These are phyloP conservation scores for Lophotriccus pileatus DNA, from an alignment of 2,797 vertebrate species.

Conservation along the genomic window DNA sequence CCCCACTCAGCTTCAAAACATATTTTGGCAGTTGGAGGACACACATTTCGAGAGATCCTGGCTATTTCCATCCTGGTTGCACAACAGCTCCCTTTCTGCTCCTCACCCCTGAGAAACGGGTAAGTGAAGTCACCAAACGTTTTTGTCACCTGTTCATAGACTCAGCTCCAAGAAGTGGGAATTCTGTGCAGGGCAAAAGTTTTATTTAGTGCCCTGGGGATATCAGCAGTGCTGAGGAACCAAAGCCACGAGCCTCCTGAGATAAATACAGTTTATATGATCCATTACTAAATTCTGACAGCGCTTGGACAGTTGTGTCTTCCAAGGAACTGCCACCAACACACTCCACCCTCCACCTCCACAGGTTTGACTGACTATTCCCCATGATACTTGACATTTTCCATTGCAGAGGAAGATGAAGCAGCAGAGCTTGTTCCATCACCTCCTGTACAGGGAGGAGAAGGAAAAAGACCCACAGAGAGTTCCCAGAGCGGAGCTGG, in stretches of 20 bases:
- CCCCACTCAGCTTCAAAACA: neutral
- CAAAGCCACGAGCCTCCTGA: neutral
- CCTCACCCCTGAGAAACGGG: neutral
- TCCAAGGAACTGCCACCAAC: too few relatives aligned
- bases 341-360: neutral
- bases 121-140: neutral
- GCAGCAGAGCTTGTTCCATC: neutral
- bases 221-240: accelerated
- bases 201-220: neutral
- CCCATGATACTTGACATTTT: neutral
- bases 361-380: neutral
- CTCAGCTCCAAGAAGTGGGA: neutral
- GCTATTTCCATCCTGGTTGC: neutral
- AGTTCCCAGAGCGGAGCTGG: neutral
- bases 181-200: neutral
- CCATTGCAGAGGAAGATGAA: neutral
- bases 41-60: neutral
- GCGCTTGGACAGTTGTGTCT: accelerated
- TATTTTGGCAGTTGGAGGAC: neutral
- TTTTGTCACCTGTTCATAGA: neutral
- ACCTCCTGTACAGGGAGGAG: neutral
- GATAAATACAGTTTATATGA: neutral
- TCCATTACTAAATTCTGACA: neutral
- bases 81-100: neutral
- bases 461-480: neutral